A percentile compares a stretch with the other conserved stretches of the same genome.
Conservation (phyloP, 1,140 invertebrate species). For the Drosophila arizonae region DNA sequence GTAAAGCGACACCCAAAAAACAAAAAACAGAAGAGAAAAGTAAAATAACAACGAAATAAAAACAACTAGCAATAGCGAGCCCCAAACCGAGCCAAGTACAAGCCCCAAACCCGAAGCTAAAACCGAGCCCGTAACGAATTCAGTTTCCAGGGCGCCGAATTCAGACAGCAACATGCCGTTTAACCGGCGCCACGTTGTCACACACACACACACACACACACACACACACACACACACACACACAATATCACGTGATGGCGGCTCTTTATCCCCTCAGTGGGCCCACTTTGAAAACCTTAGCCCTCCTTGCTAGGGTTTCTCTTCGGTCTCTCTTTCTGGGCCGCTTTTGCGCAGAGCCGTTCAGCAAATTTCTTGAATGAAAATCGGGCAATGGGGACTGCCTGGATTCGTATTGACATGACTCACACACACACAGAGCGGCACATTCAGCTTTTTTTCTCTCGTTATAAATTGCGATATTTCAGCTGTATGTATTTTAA, state of each 20-base stretch:
- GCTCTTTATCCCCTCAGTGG: slow-evolving; percentile 15
- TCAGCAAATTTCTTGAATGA: slow-evolving; percentile 67
- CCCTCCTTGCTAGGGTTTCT: slow-evolving; percentile 61
- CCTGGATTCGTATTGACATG: slow-evolving; percentile 40
- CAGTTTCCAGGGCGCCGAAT: slow-evolving; percentile 27
- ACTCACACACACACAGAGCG: slow-evolving; percentile 44
- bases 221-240: slow-evolving; percentile 3
- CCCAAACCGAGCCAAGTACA: neutral
- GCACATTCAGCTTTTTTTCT: neutral
- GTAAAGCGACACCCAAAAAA: slow-evolving; percentile 59
- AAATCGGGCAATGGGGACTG: slow-evolving; percentile 45
- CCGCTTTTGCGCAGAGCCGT: slow-evolving; percentile 53
- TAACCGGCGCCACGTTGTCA: slow-evolving; percentile 76
- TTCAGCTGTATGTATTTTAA: no score
- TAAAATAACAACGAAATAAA: neutral
- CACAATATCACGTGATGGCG: slow-evolving; percentile 61
- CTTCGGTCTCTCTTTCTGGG: slow-evolving; percentile 37
- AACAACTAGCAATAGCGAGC: slow-evolving; percentile 10
- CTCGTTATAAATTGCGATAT: neutral
- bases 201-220: slow-evolving; percentile 33
- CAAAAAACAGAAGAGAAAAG: neutral
- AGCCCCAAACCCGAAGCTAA: slow-evolving; percentile 10
- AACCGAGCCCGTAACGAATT: slow-evolving; percentile 28
- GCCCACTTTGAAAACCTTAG: neutral
- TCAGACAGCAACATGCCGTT: slow-evolving; percentile 62